A percentile compares a stretch with the other conserved stretches of the same genome.
Conservation (phyloP, 2,113 vertebrate genomes). For the Engystomops pustulosus region DNA sequence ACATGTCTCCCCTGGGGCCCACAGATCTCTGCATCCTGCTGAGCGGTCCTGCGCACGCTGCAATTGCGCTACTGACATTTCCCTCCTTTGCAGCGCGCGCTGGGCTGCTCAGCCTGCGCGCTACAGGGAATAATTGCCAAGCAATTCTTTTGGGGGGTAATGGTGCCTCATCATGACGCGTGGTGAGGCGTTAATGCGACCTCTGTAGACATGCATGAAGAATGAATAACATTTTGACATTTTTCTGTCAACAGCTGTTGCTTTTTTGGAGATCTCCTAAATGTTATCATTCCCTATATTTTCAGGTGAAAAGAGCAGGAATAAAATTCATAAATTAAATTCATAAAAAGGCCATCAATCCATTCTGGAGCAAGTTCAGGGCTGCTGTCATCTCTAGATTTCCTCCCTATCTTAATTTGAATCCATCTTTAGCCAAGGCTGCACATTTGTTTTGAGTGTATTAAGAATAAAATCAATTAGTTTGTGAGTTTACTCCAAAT, state of each 20-base stretch:
- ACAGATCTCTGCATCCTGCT: too few relatives aligned
- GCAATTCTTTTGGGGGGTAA: too few relatives aligned
- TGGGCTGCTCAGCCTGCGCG: too few relatives aligned
- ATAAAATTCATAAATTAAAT: not conserved
- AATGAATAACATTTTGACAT: too few relatives aligned
- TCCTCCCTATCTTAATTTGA: constrained; percentile 49
- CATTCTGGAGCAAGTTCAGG: not conserved
- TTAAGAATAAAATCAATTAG: constrained; percentile 52
- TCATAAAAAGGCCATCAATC: constrained; percentile 24
- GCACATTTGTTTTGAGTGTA: constrained; percentile 44
- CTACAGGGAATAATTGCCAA: too few relatives aligned
- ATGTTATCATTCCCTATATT: constrained; percentile 27
- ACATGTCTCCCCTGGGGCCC: too few relatives aligned
- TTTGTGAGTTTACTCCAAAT: constrained; percentile 36
- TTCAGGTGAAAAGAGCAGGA: not conserved
- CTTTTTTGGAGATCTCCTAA: not conserved
- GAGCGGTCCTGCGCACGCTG: too few relatives aligned
- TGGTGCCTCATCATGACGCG: too few relatives aligned
- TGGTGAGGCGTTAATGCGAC: too few relatives aligned
- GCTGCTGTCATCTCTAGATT: constrained; percentile 13
- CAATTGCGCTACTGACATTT: too few relatives aligned
- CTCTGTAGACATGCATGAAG: too few relatives aligned
- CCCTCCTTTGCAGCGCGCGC: too few relatives aligned
- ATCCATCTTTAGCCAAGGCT: constrained; percentile 33
- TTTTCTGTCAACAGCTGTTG: not conserved